phyloP scores from a whole-genome alignment of 2,797 vertebrate genomes.

The Microctenopoma lineatum region DNA sequence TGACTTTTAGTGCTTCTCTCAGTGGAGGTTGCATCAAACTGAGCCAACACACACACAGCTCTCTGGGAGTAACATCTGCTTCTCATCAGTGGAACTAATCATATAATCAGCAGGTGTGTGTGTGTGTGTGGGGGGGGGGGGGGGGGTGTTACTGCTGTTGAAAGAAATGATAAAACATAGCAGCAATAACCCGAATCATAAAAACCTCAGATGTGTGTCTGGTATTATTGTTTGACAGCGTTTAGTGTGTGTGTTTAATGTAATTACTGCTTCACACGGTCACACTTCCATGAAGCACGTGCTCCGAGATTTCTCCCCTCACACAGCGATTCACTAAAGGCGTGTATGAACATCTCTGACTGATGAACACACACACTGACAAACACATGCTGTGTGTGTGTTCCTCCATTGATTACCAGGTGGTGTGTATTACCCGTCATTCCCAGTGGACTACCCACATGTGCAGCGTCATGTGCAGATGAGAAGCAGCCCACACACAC shows the following conservation, averaged over 20 bases:
- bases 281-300: slow-evolving; percentile 42
- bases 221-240: slow-evolving; percentile 43
- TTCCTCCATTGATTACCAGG: slow-evolving; percentile 57
- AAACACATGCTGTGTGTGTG: slow-evolving; percentile 12
- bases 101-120: slow-evolving; percentile 53
- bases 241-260: slow-evolving; percentile 44
- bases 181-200: slow-evolving; percentile 42
- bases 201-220: slow-evolving; percentile 42
- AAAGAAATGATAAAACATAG: slow-evolving; percentile 46
- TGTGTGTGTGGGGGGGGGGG: slow-evolving; percentile 24
- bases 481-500: slow-evolving; percentile 37
- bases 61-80: slow-evolving; percentile 68
- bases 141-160: slow-evolving; percentile 14
- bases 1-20: slow-evolving; percentile 22
- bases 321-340: not conserved
- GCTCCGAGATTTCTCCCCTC: slow-evolving; percentile 36
- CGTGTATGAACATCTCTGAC: slow-evolving; percentile 1
- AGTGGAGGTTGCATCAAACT: not conserved
- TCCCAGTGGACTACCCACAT: slow-evolving; percentile 59
- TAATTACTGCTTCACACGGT: slow-evolving; percentile 57
- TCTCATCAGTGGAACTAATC: slow-evolving; percentile 65
- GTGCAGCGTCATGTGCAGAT: not conserved
- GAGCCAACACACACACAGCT: slow-evolving; percentile 17
- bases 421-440: slow-evolving; percentile 64
- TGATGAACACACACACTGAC: slow-evolving; percentile 25